Conservation (phyloP, 2,888 invertebrate genomes). For the Drosophila merina region DNA sequence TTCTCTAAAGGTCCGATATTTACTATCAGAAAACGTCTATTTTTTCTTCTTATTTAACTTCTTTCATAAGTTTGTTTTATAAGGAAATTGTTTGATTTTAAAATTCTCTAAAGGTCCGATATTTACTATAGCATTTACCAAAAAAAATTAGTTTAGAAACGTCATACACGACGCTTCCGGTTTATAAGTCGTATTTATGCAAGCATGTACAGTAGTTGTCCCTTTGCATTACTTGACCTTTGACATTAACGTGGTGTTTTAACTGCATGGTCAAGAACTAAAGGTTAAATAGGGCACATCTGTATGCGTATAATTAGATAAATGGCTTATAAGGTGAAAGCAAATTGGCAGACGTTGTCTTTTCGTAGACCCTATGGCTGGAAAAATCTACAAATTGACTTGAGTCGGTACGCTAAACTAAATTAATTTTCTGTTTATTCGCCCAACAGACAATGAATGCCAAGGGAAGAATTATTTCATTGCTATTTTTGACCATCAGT, state of each 20-base stretch:
- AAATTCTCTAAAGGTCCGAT: too few species aligned
- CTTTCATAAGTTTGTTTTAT: too few species aligned
- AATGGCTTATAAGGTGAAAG: slow-evolving; percentile 43
- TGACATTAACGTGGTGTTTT: background rate
- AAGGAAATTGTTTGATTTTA: too few species aligned
- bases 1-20: too few species aligned
- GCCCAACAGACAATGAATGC: slow-evolving; percentile 52
- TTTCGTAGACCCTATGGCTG: slow-evolving; percentile 6
- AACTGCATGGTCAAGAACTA: slow-evolving; percentile 13
- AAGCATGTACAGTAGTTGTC: background rate
- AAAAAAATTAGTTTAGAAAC: too few species aligned
- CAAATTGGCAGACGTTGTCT: slow-evolving; percentile 30
- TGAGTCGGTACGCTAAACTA: slow-evolving; percentile 78
- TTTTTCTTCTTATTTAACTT: too few species aligned
- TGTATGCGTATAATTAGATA: background rate
- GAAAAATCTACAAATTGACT: slow-evolving; percentile 55
- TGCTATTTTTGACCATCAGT: background rate
- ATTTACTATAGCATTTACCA: too few species aligned
- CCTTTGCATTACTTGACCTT: slow-evolving; percentile 61
- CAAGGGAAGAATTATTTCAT: background rate
- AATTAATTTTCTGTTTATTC: slow-evolving; percentile 57
- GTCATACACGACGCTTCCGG: background rate
- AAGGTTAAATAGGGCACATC: slow-evolving; percentile 21
- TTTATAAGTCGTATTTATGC: slow-evolving; percentile 2
- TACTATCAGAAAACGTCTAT: too few species aligned